Base-by-base conservation (phyloP, 2,888 invertebrate species). In the Chymomyza caudatula region DNA sequence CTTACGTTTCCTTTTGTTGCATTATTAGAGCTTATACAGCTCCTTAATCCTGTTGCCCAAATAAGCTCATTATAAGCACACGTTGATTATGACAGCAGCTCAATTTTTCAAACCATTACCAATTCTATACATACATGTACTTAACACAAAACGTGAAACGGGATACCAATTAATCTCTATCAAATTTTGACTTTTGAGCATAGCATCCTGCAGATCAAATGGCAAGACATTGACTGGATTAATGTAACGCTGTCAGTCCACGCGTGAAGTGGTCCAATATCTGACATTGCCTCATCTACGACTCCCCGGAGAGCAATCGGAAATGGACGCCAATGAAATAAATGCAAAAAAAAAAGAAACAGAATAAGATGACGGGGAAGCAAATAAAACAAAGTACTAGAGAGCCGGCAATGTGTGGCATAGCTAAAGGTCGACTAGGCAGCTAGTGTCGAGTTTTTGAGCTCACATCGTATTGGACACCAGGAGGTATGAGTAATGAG, bases 291-390 rank as follows among this genome's bases (percentile, higher is more conserved):
- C 67, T 75, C 66, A 63, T 77, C 77, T 79, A 87, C 76, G 75
- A 74, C 79, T 87, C 87, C 87, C 87, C 77, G 60, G 87, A 88
- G 87, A 85, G 79, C 86, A 87, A 88, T 87, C 87, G 78, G 83
- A 78, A 83, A 86, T 86, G 78, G 86, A 86, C 71, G 80, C 85
- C 86, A 76, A 85, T 78, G 77, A 81, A 81, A 78, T 66, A 78
- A 84, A 78, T 81, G 77, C 76, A 72, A 72, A 67, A 81, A 76
- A 71, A 78, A 73, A 60, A 76, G 78, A 51, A 51, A 49, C 49
- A 49, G 3, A 51, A 11, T 20, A 20, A 19, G 20, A 51, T 51
- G 15, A 47, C 6, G 47, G 15, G 15, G 47, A 54, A 8, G 29
- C 54, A 37, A 54, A 37, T 37, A 37, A 37, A 37, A 37, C 29